Conservation (phyloP, 2,113 vertebrate genomes). For the Eretmochelys imbricata region DNA sequence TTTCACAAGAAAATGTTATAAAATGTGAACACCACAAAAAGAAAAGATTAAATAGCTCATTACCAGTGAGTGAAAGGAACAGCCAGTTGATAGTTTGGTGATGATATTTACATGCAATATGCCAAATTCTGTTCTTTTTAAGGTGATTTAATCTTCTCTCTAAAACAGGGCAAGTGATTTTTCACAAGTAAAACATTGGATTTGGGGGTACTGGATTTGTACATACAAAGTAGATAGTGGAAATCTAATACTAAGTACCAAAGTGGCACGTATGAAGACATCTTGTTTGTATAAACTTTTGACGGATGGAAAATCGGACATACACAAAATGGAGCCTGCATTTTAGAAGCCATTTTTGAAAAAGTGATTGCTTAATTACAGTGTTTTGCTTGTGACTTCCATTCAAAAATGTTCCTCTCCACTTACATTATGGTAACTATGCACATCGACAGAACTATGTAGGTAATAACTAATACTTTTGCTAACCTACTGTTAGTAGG, state of each 20-base stretch:
- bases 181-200: not conserved
- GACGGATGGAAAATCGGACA: not conserved
- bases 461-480: not conserved
- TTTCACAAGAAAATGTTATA: not conserved
- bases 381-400: not conserved
- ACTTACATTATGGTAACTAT: not conserved
- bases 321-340: not conserved
- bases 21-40: not conserved
- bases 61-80: not conserved
- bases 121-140: not conserved
- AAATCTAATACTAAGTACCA: not conserved
- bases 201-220: not conserved
- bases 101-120: not conserved
- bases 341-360: not conserved
- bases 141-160: not conserved
- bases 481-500: not conserved
- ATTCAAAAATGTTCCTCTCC: not conserved
- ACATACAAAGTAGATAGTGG: not conserved
- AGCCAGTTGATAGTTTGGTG: not conserved
- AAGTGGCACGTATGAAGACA: not conserved
- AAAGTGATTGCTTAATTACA: not conserved
- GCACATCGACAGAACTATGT: not conserved
- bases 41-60: not conserved
- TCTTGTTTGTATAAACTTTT: not conserved
- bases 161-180: accelerated